Evolutionary conservation across 2,888 invertebrate genomes (phyloP), one percentile per base, ranked within the genome.

Genomic region (Ptychoptera contaminata): DNA sequence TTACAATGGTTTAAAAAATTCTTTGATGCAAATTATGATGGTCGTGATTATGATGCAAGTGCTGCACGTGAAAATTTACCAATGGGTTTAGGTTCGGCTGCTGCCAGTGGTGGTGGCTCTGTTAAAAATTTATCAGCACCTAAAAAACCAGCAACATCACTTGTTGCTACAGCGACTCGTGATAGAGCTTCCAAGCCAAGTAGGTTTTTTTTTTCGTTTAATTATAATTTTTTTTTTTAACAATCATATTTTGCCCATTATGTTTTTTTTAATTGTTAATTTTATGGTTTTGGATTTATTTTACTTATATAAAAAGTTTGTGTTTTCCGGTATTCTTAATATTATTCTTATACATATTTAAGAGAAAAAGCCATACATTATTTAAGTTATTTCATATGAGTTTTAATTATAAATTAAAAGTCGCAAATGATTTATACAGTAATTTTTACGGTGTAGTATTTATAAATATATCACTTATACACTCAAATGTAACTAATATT

Each of bases 1-100:
- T 82, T 97, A 59, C 96, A 97, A 74, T 97, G 96, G 96, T 97
- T 97, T 78, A 96, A 97, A 78, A 93, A 94, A 69, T 96, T 97
- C 74, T 97, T 94, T 72, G 96, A 97, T 71, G 94, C 94, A 58
- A 98, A 98, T 76, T 94, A 92, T 73, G 83, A 85, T 67, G 93
- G 92, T 63, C 74, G 79, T 60, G 90, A 91, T 52, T 97, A 97
- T 69, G 90, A 94, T 70, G 84, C 97, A 47, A 68, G 87, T 59
- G 78, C 76, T 52, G 83, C 84, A 60, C 77, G 96, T 55, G 85
- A 82, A 58, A 88, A 90, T 56, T 82, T 86, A 61, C 73, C 77
- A 45, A 80, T 91, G 79, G 90, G 88, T 55, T 77, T 77, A 60
- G 84, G 82, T 55, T 57, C 63, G 38, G 63, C 61, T 51, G 55